These are phyloP conservation scores for Amiota communis DNA, from an alignment of 2,888 invertebrate species.

Conservation along the genomic window DNA sequence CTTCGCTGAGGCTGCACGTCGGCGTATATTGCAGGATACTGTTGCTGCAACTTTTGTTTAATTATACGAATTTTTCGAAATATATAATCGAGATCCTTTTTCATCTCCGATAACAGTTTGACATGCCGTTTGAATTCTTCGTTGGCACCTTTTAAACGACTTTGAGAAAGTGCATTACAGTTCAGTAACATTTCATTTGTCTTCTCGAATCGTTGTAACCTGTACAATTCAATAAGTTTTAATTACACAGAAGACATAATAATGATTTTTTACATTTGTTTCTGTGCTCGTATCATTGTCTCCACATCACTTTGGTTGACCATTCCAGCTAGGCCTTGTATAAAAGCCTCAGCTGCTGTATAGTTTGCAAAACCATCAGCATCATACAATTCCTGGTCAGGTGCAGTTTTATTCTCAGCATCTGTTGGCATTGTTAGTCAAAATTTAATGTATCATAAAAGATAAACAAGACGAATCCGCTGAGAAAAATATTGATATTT, in stretches of 20 bases:
- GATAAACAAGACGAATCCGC: no score
- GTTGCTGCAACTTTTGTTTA: conserved; percentile 84
- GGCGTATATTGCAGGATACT: conserved; percentile 81
- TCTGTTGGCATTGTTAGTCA: neutral
- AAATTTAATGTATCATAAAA: neutral
- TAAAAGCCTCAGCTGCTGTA: conserved; percentile 91
- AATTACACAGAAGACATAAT: neutral
- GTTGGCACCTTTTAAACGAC: conserved; percentile 87
- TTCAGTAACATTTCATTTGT: conserved; percentile 99
- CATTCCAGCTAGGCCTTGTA: conserved; percentile 93
- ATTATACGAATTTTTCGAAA: conserved; percentile 92
- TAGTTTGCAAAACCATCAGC: conserved; percentile 90
- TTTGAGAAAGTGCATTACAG: conserved; percentile 94
- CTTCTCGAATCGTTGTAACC: conserved; percentile 97
- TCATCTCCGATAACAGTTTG: conserved; percentile 89
- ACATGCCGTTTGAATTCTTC: conserved; percentile 94
- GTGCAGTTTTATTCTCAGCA: neutral
- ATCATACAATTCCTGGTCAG: conserved; percentile 68
- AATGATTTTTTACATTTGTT: conserved; percentile 83
- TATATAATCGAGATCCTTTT: conserved; percentile 94
- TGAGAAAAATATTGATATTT: no score
- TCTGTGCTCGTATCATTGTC: conserved; percentile 90
- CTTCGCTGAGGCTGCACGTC: conserved; percentile 75
- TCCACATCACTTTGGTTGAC: conserved; percentile 94
- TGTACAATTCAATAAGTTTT: conserved; percentile 66